phyloP scores from a whole-genome alignment of 2,888 invertebrate genomes.

The Pyrrhosoma nymphula region DNA sequence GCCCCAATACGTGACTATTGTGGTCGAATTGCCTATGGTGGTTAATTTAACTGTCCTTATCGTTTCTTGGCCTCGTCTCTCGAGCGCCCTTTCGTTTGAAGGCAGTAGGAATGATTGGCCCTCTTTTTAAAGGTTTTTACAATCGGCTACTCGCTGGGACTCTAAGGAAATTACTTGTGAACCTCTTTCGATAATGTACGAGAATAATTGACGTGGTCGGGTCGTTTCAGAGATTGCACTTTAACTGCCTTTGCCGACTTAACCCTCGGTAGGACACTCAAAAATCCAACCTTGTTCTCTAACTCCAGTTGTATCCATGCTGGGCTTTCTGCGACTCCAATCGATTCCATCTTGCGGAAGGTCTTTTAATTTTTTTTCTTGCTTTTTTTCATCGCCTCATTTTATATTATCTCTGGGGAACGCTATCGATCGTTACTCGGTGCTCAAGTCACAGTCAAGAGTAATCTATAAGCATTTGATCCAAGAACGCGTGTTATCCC shows the following conservation, averaged over 20 bases:
- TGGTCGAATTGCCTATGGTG: neutral
- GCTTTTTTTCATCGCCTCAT: neutral
- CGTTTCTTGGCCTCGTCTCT: neutral
- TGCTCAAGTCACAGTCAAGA: neutral
- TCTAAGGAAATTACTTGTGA: neutral
- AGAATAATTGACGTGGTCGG: neutral
- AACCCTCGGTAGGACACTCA: neutral
- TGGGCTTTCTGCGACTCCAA: neutral
- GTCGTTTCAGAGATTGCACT: neutral
- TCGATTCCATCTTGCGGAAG: constrained; percentile 8
- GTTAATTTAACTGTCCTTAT: neutral
- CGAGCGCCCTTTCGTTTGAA: neutral
- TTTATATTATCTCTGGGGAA: neutral
- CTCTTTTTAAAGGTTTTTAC: neutral
- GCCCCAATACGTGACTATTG: neutral
- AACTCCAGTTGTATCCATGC: neutral
- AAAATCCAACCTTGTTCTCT: neutral
- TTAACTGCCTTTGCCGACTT: neutral
- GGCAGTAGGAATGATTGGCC: neutral
- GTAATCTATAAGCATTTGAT: neutral
- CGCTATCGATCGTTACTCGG: neutral
- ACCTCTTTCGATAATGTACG: neutral
- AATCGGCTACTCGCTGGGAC: neutral
- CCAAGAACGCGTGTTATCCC: neutral
- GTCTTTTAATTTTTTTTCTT: neutral